Percentiles rank a stretch among this genome's conserved stretches.
These are phyloP conservation scores for Galleria mellonella DNA, from an alignment of 1,140 invertebrate species.

Conservation along the genomic window DNA sequence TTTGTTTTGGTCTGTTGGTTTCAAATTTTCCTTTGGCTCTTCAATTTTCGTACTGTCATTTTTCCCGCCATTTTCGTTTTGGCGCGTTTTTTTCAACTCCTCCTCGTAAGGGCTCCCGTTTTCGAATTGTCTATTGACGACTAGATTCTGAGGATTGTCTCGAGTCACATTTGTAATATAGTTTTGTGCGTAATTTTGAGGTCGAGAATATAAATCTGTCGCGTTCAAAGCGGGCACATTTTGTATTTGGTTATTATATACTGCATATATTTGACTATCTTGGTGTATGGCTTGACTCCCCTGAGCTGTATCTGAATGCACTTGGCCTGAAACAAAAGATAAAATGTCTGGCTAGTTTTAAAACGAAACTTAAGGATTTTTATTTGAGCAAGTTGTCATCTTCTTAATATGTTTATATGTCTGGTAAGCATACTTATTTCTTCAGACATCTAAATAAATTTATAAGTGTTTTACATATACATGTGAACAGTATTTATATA, in stretches of 20 bases:
- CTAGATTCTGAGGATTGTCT: slow-evolving; percentile 60
- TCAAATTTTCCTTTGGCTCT: slow-evolving; percentile 57
- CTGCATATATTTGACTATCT: slow-evolving; percentile 33
- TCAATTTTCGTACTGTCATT: slow-evolving; percentile 30
- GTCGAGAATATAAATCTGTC: slow-evolving; percentile 44
- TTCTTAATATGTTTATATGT: no score
- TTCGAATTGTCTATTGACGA: slow-evolving; percentile 49
- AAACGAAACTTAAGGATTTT: no score
- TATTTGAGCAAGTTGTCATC: no score
- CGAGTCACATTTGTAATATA: slow-evolving; percentile 21
- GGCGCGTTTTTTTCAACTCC: slow-evolving; percentile 38
- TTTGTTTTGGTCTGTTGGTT: slow-evolving; percentile 51
- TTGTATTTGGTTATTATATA: slow-evolving; percentile 42
- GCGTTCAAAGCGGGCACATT: slow-evolving; percentile 37
- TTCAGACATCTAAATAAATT: no score
- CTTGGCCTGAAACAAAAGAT: slow-evolving; percentile 32
- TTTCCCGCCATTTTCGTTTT: slow-evolving; percentile 18
- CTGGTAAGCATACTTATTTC: no score
- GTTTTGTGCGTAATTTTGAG: slow-evolving; percentile 43
- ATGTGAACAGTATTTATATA: no score
- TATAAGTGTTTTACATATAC: no score
- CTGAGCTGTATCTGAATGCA: slow-evolving; percentile 24
- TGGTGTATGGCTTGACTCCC: slow-evolving; percentile 18
- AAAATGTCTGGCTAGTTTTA: no score
- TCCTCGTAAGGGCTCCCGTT: slow-evolving; percentile 33